phyloP scores from a whole-genome alignment of 2,888 invertebrate species.

The Tachina fera region DNA sequence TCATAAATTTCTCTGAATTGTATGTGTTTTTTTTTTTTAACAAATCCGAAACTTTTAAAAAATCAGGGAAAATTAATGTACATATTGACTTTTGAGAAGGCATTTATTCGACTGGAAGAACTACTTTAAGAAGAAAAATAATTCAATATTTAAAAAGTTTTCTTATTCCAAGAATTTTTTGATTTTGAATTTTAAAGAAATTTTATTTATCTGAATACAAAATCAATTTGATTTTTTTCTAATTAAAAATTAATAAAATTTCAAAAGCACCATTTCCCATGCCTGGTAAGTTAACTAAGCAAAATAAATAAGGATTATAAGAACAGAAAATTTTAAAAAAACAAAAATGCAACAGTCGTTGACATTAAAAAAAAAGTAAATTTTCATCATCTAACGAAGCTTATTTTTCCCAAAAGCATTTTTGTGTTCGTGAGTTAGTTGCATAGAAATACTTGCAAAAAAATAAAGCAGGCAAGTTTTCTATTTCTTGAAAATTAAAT shows the following conservation, averaged over 20 bases:
- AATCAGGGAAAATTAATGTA: too few species aligned
- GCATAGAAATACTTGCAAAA: neutral
- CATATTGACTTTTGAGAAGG: too few species aligned
- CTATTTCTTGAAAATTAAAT: slow-evolving; percentile 6
- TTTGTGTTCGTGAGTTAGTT: slow-evolving; percentile 28
- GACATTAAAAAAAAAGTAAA: slow-evolving; percentile 12
- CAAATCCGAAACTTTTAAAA: too few species aligned
- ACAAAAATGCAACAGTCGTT: slow-evolving; percentile 14
- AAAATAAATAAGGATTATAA: neutral
- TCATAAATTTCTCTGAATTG: too few species aligned
- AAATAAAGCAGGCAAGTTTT: neutral
- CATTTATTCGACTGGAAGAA: too few species aligned
- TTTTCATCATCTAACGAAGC: slow-evolving; percentile 20
- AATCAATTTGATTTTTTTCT: neutral
- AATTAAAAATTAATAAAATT: neutral
- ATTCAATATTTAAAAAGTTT: too few species aligned
- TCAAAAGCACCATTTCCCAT: neutral
- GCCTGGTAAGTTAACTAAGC: too few species aligned
- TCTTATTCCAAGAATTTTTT: too few species aligned
- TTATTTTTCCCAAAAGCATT: slow-evolving; percentile 30
- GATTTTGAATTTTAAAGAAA: neutral
- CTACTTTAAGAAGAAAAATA: too few species aligned
- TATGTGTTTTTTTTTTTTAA: too few species aligned
- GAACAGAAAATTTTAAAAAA: neutral
- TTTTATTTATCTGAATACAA: neutral